Conservation (phyloP, 2,888 invertebrate species). For the Elmis aenea region DNA sequence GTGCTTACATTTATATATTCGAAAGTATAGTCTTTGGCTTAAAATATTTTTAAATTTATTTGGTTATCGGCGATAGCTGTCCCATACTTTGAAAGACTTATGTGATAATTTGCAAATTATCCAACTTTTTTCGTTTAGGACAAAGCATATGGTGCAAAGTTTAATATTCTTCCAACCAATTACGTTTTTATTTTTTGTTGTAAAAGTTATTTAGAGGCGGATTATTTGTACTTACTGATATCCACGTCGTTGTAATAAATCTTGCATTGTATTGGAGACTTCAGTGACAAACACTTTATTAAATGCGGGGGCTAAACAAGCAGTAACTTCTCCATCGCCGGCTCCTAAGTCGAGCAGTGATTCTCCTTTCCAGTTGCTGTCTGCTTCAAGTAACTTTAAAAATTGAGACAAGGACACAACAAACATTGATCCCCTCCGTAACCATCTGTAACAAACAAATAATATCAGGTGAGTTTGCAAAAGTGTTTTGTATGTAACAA, state of each 20-base stretch:
- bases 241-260: slow-evolving; percentile 68
- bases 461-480: neutral
- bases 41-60: too few relatives aligned
- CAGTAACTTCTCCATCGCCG: slow-evolving; percentile 92
- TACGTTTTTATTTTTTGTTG: too few relatives aligned
- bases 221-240: slow-evolving; percentile 74
- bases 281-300: slow-evolving; percentile 81
- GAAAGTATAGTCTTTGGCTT: neutral
- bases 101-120: too few relatives aligned
- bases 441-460: slow-evolving; percentile 55
- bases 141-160: too few relatives aligned
- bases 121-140: too few relatives aligned
- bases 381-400: slow-evolving; percentile 53
- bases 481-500: neutral
- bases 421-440: slow-evolving; percentile 95
- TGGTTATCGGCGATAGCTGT: too few relatives aligned
- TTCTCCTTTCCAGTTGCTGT: slow-evolving; percentile 43
- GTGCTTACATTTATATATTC: too few relatives aligned
- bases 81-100: too few relatives aligned
- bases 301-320: slow-evolving; percentile 71
- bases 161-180: too few relatives aligned
- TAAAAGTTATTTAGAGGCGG: too few relatives aligned
- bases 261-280: slow-evolving; percentile 84
- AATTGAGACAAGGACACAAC: slow-evolving; percentile 85
- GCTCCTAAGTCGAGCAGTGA: slow-evolving; percentile 84